Conservation (phyloP, 1,140 invertebrate species). For the Penaeus indicus region DNA sequence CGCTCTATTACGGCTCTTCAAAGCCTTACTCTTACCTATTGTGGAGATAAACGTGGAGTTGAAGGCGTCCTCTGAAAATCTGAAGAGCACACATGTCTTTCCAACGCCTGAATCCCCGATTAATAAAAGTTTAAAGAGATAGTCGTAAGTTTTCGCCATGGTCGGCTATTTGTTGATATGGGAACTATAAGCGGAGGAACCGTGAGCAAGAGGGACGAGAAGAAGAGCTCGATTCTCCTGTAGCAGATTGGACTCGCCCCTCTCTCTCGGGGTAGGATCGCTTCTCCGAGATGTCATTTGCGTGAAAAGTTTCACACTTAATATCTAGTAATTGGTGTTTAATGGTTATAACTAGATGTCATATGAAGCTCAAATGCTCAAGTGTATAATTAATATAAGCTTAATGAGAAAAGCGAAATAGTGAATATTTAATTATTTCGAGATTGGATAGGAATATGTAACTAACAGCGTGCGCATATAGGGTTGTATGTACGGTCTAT, state of each 20-base stretch:
- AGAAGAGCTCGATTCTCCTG: not conserved
- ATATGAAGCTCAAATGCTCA: too few relatives aligned
- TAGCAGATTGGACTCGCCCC: not conserved
- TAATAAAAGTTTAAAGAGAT: constrained; percentile 96
- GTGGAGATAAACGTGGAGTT: constrained; percentile 99
- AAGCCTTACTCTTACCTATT: constrained; percentile 81
- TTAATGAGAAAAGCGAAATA: too few relatives aligned
- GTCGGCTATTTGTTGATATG: constrained; percentile 63
- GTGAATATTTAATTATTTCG: too few relatives aligned
- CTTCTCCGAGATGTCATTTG: too few relatives aligned
- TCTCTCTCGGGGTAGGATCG: not conserved
- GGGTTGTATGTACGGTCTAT: too few relatives aligned
- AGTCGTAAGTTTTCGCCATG: constrained; percentile 90
- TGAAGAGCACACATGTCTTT: constrained; percentile 97
- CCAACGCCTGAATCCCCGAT: constrained; percentile 99
- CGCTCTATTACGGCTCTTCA: not conserved
- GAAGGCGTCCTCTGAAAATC: constrained; percentile 98
- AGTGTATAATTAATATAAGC: too few relatives aligned
- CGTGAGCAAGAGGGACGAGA: not conserved
- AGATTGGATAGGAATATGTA: too few relatives aligned
- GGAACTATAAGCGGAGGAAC: constrained; percentile 29
- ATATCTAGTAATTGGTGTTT: too few relatives aligned
- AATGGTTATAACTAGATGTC: too few relatives aligned
- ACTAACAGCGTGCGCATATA: too few relatives aligned
- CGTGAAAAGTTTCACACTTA: too few relatives aligned